Percentiles rank a stretch among this genome's conserved stretches.
Conservation (phyloP, 2,888 invertebrate genomes). For the Thereva nobilitata region DNA sequence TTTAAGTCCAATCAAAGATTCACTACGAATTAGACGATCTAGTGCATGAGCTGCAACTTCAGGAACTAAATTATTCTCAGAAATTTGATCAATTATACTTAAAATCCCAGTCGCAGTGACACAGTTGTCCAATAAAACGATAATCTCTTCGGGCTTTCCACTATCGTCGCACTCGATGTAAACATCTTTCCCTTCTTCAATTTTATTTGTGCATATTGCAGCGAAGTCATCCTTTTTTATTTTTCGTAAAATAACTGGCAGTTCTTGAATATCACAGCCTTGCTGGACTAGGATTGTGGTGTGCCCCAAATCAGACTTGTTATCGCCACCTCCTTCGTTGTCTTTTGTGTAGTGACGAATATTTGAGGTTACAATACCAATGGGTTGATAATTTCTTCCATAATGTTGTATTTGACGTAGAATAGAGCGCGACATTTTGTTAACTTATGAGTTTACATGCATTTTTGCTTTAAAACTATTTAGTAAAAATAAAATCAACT, state of each 20-base stretch:
- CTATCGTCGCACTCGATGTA: constrained; percentile 44
- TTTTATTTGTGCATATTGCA: constrained; percentile 46
- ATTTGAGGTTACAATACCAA: constrained; percentile 15
- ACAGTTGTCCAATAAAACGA: constrained; percentile 50
- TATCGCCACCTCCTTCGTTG: not conserved
- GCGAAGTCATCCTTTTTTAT: constrained; percentile 56
- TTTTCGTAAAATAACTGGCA: constrained; percentile 67
- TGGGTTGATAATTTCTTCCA: constrained; percentile 4
- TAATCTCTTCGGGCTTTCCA: constrained; percentile 35
- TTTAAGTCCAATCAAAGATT: constrained; percentile 48
- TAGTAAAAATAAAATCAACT: too few relatives aligned
- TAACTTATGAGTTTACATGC: not conserved
- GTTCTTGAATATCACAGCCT: constrained; percentile 69
- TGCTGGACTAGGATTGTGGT: constrained; percentile 68
- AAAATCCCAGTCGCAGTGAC: constrained; percentile 53
- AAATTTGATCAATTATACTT: constrained; percentile 57
- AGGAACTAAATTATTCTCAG: constrained; percentile 59
- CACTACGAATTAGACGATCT: constrained; percentile 58
- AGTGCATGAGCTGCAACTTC: constrained; percentile 58
- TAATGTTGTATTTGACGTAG: constrained; percentile 21
- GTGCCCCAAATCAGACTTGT: constrained; percentile 43
- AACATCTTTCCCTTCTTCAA: constrained; percentile 40
- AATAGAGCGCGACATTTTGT: constrained; percentile 35
- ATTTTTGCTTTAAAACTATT: too few relatives aligned
- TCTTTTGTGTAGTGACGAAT: not conserved